Base-by-base conservation (phyloP, 2,888 invertebrate genomes). In the Loripinus fragilis region DNA sequence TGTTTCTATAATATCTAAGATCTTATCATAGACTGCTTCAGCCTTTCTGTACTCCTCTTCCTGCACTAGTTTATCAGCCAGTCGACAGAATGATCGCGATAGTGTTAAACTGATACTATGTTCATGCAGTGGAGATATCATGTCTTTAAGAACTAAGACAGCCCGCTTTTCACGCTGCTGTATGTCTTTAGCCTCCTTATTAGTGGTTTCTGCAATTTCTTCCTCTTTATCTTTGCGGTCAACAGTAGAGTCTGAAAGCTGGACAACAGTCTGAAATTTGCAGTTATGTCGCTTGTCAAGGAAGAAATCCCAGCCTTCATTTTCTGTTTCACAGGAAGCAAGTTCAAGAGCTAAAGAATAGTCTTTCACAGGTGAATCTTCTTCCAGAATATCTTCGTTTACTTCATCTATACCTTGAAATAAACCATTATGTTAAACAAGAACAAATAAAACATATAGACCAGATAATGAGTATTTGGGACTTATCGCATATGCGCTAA, bases 251-350 rank as follows among this genome's bases (percentile, higher is more conserved):
- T 7, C 33, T 28, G 87, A 75, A n/a, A 87, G 82, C 79, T 90
- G 89, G 23, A 90, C 86, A 23, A 89, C 88, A 60, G 87, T 87
- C 60, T 88, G 78, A 69, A 90, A 88, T 33, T 85, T 84, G 74
- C 85, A 90, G 66, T 88, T 87, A 28, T 89, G 87, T 48, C 90
- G 83, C 33, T 89, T 83, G 73, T 90, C 88, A 33, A 90, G 77
- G 76, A 90, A 90, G 74, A 90, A 89, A 55, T 89, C 90, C 90
- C 90, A 90, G 5, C 89, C 89, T 71, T 88, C 86, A 28, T 86
- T 84, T 64, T 90, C 89, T 17, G 89, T 85, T 55, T 89, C 87
- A 72, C 86, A 85, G 17, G 86, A 80, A 20, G 88, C 88, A 66
- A 91, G 85, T 74, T 90, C 90, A 71, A 86, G 88, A 64, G 87